Evolutionary conservation across 2,113 vertebrate species (phyloP).

Genomic region (Malurus elegans): DNA sequence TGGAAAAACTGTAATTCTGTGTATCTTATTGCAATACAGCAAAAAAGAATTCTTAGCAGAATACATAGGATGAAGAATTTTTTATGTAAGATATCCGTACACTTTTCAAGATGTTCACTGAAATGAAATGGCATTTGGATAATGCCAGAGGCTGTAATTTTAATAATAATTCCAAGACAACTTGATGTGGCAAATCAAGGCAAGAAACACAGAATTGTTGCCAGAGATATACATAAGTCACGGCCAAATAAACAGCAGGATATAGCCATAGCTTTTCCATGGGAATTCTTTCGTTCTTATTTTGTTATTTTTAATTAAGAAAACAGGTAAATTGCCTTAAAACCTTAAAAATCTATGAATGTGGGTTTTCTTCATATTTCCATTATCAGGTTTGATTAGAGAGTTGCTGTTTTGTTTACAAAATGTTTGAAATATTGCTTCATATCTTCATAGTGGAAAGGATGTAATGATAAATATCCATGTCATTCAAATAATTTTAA

Average conservation of each 20-base stretch:
- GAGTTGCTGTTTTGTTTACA: not conserved
- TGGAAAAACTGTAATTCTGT: not conserved
- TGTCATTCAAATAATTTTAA: not conserved
- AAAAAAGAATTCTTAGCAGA: not conserved
- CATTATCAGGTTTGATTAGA: not conserved
- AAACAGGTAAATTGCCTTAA: not conserved
- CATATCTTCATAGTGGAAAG: not conserved
- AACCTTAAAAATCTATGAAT: not conserved
- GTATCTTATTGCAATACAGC: not conserved
- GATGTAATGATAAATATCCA: not conserved
- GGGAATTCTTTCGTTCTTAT: not conserved
- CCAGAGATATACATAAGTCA: not conserved
- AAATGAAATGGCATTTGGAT: slow-evolving; percentile 31
- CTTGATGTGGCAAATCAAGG: slow-evolving; percentile 18
- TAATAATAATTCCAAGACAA: slow-evolving; percentile 43
- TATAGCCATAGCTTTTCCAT: not conserved
- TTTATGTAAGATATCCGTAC: not conserved
- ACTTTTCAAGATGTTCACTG: not conserved
- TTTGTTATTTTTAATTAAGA: not conserved
- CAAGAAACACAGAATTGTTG: not conserved
- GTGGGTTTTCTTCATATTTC: not conserved
- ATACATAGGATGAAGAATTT: not conserved
- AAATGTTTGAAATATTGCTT: not conserved
- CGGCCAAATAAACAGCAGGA: not conserved
- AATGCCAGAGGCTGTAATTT: slow-evolving; percentile 44